phyloP scores from a whole-genome alignment of 2,888 invertebrate species.

The Hemicrepidius hirtus region DNA sequence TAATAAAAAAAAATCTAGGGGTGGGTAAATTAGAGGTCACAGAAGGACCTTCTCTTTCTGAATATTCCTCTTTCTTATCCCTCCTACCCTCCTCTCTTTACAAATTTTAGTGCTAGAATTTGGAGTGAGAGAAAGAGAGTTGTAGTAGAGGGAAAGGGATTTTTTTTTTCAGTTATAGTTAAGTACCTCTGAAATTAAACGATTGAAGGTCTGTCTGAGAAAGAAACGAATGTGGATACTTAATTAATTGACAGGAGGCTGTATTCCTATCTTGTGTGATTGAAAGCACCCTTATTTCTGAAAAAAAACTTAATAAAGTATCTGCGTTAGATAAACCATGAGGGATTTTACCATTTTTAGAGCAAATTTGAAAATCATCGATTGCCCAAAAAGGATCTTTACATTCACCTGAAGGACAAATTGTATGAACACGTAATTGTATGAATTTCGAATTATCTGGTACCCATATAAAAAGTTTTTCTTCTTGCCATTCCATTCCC shows the following conservation, averaged over 20 bases:
- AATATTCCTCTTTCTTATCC: too few relatives aligned
- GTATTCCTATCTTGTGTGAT: neutral
- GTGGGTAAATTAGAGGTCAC: too few relatives aligned
- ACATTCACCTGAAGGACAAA: neutral
- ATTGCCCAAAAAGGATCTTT: slow-evolving; percentile 57
- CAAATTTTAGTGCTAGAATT: too few relatives aligned
- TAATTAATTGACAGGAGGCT: slow-evolving; percentile 11
- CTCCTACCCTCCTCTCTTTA: too few relatives aligned
- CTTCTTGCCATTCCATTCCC: slow-evolving; percentile 6
- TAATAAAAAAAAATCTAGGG: too few relatives aligned
- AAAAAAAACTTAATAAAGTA: too few relatives aligned
- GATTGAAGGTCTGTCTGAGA: neutral
- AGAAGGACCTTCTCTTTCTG: too few relatives aligned
- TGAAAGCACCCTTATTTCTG: slow-evolving; percentile 31
- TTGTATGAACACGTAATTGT: neutral
- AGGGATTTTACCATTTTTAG: slow-evolving; percentile 52
- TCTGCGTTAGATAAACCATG: too few relatives aligned
- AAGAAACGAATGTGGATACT: neutral
- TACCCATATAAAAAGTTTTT: neutral
- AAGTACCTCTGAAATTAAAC: neutral
- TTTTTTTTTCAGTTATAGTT: too few relatives aligned
- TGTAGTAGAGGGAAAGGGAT: too few relatives aligned
- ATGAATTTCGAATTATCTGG: neutral
- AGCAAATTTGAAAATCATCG: slow-evolving; percentile 57
- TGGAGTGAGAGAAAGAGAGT: too few relatives aligned